phyloP scores from a whole-genome alignment of 2,797 vertebrate species.

The Spheniscus humboldti region DNA sequence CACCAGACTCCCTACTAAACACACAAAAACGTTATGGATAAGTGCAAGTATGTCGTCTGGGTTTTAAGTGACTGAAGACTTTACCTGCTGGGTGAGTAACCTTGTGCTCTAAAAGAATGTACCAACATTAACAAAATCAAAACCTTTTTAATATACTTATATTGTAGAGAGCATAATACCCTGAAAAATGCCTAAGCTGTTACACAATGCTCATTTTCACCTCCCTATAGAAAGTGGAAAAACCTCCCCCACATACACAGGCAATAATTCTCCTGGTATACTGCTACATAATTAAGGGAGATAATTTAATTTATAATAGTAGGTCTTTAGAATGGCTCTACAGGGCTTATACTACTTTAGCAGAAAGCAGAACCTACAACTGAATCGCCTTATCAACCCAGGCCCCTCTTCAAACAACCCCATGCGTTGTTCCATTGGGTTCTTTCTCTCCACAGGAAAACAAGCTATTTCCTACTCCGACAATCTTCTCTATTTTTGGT shows the following conservation, averaged over 20 bases:
- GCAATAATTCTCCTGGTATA: neutral
- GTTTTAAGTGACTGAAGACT: neutral
- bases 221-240: neutral
- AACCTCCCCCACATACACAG: neutral
- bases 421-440: accelerated
- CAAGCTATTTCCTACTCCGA: neutral
- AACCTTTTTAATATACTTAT: neutral
- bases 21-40: neutral
- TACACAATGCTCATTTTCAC: neutral
- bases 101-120: neutral
- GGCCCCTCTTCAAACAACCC: neutral
- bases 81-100: neutral
- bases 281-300: neutral
- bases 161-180: neutral
- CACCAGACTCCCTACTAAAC: neutral
- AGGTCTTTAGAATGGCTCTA: neutral
- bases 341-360: neutral
- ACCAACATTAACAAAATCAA: neutral
- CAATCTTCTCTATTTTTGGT: neutral
- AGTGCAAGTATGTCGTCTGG: neutral
- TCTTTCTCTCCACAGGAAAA: neutral
- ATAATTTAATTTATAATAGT: neutral
- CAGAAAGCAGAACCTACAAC: neutral
- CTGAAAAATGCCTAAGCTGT: conserved; percentile 19
- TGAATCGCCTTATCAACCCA: neutral